phyloP scores from a whole-genome alignment of 2,797 vertebrate genomes.

The Sebastes taczanowskii region DNA sequence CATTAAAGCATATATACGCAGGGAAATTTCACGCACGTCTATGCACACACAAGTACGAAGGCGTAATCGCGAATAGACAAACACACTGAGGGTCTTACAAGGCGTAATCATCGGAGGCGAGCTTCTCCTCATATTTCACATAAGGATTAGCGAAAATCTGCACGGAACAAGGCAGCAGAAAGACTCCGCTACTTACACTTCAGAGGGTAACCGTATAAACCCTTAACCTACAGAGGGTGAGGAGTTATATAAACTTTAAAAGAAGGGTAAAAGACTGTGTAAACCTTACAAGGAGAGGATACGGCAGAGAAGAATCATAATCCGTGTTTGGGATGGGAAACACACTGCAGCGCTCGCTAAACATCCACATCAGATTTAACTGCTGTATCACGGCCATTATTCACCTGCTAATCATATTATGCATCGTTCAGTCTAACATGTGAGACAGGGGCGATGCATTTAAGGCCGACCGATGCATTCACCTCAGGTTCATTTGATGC shows the following conservation, averaged over 20 bases:
- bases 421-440: neutral
- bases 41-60: conserved; percentile 17
- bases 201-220: conserved; percentile 36
- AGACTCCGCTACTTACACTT: conserved; percentile 29
- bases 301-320: conserved; percentile 4
- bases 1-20: conserved; percentile 36
- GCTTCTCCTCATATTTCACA: conserved; percentile 64
- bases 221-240: conserved; percentile 32
- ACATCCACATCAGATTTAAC: neutral
- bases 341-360: neutral
- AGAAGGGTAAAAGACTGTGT: neutral
- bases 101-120: conserved; percentile 60
- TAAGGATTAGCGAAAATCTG: conserved; percentile 70
- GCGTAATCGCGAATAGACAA: conserved; percentile 64
- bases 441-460: neutral
- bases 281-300: conserved; percentile 13
- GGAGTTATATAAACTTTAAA: conserved; percentile 48
- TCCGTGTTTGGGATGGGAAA: conserved; percentile 18
- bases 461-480: neutral
- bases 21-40: conserved; percentile 27
- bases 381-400: neutral
- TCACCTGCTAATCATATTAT: neutral
- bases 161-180: conserved; percentile 46
- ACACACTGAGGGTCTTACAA: conserved; percentile 64
- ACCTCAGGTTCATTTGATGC: neutral